Percentiles rank a stretch among this genome's conserved stretches.
These are phyloP conservation scores for Trilocha varians DNA, from an alignment of 2,888 invertebrate species.

Conservation along the genomic window DNA sequence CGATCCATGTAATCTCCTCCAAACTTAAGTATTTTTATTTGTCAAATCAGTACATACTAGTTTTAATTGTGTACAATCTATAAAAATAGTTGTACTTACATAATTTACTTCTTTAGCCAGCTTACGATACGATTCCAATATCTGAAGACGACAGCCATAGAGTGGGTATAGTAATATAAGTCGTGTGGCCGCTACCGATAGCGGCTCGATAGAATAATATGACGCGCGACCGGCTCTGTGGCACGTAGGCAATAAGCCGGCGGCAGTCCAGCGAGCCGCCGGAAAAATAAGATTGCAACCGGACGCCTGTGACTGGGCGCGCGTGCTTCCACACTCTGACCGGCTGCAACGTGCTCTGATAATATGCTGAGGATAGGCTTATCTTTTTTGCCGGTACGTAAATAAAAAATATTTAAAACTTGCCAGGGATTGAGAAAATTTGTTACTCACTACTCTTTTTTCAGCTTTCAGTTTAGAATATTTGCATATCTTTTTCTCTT, in stretches of 20 bases:
- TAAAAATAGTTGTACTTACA: slow-evolving; percentile 7
- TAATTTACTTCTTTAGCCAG: slow-evolving; percentile 40
- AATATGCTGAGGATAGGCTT: neutral
- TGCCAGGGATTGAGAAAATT: too few species aligned
- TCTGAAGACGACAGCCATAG: slow-evolving; percentile 61
- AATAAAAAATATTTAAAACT: too few species aligned
- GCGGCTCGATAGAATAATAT: slow-evolving; percentile 70
- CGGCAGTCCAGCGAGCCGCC: slow-evolving; percentile 56
- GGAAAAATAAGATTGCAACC: slow-evolving; percentile 67
- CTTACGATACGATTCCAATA: slow-evolving; percentile 61
- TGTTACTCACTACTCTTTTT: too few species aligned
- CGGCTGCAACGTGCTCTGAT: neutral
- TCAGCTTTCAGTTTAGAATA: too few species aligned
- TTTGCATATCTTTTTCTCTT: neutral
- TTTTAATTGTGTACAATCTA: too few species aligned
- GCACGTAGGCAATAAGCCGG: slow-evolving; percentile 73
- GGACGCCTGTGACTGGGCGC: slow-evolving; percentile 33
- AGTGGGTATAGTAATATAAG: slow-evolving; percentile 63
- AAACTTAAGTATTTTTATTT: too few species aligned
- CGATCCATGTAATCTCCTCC: too few species aligned
- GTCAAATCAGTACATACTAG: too few species aligned
- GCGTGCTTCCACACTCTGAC: slow-evolving; percentile 40
- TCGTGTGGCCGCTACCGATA: slow-evolving; percentile 61
- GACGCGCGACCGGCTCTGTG: slow-evolving; percentile 53
- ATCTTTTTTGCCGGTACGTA: too few species aligned